Evolutionary conservation across 2,797 vertebrate genomes (phyloP).

Genomic region (Chrosomus eos): DNA sequence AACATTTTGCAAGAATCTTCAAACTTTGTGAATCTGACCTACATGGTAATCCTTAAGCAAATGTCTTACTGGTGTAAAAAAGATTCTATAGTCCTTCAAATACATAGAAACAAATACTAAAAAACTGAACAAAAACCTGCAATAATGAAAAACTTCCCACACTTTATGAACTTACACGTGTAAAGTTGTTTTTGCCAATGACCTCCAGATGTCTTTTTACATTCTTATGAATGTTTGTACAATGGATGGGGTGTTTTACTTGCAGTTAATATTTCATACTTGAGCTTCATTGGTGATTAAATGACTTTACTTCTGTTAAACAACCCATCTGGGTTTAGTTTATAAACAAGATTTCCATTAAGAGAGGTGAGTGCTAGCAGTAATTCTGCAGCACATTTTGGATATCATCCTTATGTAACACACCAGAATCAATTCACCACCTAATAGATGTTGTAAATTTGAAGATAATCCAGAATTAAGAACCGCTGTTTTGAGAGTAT

Average conservation of each 20-base stretch:
- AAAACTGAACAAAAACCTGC: background rate
- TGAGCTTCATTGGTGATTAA: background rate
- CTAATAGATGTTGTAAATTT: background rate
- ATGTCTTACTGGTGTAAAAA: background rate
- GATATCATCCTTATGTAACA: background rate
- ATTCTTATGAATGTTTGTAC: constrained; percentile 5
- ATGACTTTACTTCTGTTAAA: background rate
- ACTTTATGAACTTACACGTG: background rate
- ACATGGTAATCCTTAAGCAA: background rate
- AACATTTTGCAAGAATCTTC: background rate
- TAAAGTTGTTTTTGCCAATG: background rate
- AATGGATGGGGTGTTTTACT: background rate
- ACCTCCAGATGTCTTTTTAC: constrained; percentile 12
- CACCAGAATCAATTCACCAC: background rate
- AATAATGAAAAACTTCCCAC: background rate
- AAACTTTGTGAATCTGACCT: background rate
- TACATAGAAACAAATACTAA: background rate
- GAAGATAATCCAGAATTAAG: background rate
- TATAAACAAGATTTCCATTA: constrained; percentile 28
- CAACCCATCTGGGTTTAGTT: background rate
- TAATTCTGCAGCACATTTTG: background rate
- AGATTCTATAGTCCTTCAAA: background rate
- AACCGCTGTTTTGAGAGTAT: background rate
- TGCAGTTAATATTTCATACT: constrained; percentile 14
- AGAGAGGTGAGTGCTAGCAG: background rate